These are phyloP conservation scores for Sarcophaga variegata DNA, from an alignment of 2,888 invertebrate species.

Conservation along the genomic window DNA sequence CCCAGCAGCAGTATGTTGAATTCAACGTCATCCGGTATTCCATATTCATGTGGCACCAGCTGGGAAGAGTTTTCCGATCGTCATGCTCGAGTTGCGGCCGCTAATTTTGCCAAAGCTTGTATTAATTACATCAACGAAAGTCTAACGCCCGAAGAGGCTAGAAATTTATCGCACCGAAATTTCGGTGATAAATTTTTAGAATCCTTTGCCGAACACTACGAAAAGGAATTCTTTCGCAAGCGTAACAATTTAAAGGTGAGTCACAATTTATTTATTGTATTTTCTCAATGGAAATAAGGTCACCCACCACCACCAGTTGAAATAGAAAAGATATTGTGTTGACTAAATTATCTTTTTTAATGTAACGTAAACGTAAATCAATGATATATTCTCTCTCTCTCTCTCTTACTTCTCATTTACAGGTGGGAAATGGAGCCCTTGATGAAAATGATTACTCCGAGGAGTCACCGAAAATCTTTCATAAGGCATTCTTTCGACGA, in stretches of 20 bases:
- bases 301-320: too few species aligned
- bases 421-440: constrained; percentile 79
- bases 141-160: constrained; percentile 86
- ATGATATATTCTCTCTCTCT: not conserved
- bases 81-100: constrained; percentile 92
- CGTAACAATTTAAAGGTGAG: constrained; percentile 82
- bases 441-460: constrained; percentile 88
- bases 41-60: constrained; percentile 86
- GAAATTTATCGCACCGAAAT: constrained; percentile 89
- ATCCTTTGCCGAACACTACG: constrained; percentile 92
- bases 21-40: constrained; percentile 73
- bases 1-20: constrained; percentile 75
- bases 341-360: too few species aligned
- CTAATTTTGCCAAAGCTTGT: constrained; percentile 94
- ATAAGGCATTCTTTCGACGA: constrained; percentile 92
- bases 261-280: not conserved
- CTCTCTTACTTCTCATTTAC: not conserved
- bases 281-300: not conserved
- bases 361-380: not conserved
- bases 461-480: constrained; percentile 90
- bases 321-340: too few species aligned
- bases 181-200: constrained; percentile 92
- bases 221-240: constrained; percentile 87
- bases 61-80: constrained; percentile 94
- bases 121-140: constrained; percentile 89